Evolutionary conservation across 2,888 invertebrate genomes (phyloP), one percentile per base, ranked within the genome.

Genomic region (Mythimna impura): DNA sequence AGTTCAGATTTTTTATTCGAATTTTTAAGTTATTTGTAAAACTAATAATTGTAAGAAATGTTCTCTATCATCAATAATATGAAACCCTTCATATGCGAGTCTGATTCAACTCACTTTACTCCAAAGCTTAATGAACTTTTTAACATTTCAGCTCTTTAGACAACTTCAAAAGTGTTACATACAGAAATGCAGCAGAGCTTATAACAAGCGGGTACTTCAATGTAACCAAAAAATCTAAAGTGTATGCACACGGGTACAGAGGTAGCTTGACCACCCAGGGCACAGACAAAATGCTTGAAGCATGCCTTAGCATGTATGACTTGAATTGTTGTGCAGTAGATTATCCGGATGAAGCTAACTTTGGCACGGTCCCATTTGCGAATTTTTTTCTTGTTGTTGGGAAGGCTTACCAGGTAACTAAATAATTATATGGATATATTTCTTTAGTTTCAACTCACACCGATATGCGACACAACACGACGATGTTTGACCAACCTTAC

Each of bases 141-240:
- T 40, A 69, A 40, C 14, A 8, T 69, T 69, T 40, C 52, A 69
- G 69, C 14, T 40, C 25, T 25, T 12, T 66, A 40, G 25, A 10
- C n/a, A 30, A 69, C 17, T 69, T 6, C 25, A 69, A 69, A 25
- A 66, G 69, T 10, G 69, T 66, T 40, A 7, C 25, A 0, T 54
- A 69, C n/a, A 8, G 0, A 52, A 40, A 69, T 54, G 69, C 40
- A 66, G 10, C 36, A 30, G 67, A 69, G 17, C 66, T 69, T 4
- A 69, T 69, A 66, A 25, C 25, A 5, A 66, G 36, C 10, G 69
- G 69, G n/a, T 52, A 66, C 66, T 66, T 66, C 9, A 34, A 68
- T 25, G 25, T 68, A 14, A 17, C 25, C 12, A 9, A n/a, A 36
- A 20, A 14, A 25, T 17, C 50, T 6, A 0, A 25, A 2, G 0